Evolutionary conservation across 2,888 invertebrate genomes (phyloP), one percentile per base, ranked within the genome.

Genomic region (Rhagonycha fulva): DNA sequence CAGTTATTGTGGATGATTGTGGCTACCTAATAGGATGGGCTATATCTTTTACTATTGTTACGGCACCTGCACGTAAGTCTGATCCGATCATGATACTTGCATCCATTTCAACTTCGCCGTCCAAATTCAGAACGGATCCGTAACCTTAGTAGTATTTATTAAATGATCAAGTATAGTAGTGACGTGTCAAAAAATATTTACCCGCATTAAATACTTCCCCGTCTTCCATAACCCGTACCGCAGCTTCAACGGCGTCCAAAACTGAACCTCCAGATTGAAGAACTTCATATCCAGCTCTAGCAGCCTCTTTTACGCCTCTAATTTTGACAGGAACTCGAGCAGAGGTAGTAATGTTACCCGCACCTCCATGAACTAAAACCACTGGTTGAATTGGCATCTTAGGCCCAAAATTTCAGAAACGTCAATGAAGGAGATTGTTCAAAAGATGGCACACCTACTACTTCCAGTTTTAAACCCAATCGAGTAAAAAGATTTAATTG

Each of bases 71-170:
- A 79, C 89, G 89, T 63, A 96, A 87, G 71, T 91, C 88, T 1
- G 88, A 87, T 0, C 96, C 96, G 81, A 93, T 90, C 94, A 96
- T 95, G 24, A 96, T 91, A 78, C 95, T 93, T 0, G 96, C 95
- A 87, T 96, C 96, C 93, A 96, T 93, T 89, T 96, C 96, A 0
- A 95, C 93, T 83, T 93, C 92, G 4, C 95, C 95, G 70, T 91
- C 91, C 14, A 91, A 85, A 84, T 93, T 96, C 68, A 96, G 88
- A 9, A 95, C 95, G 0, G 96, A 93, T 9, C 96, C 96, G 84
- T 92, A 93, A 3, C 92, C 91, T 91, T 70, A 70, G 14, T n/a
- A n/a, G n/a, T n/a, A 67, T 28, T 10, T 68, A 9, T 60, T 67
- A 26, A 66, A 10, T 60, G 24, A 14, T 26, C 4, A 62, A 19